phyloP scores from a whole-genome alignment of 2,888 invertebrate species.

The Pyrrhia umbra region DNA sequence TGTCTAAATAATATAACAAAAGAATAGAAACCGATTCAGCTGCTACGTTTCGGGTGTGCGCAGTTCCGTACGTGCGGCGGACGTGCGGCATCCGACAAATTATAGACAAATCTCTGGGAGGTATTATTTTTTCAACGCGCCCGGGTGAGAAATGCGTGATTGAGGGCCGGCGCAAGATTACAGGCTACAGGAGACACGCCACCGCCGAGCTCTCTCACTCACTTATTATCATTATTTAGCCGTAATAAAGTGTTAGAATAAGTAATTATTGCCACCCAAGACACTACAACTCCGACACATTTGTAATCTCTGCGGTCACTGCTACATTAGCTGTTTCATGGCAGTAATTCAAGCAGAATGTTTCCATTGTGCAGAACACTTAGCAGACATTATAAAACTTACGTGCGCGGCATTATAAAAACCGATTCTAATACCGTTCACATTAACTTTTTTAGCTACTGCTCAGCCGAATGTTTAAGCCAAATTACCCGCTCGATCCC shows the following conservation, averaged over 20 bases:
- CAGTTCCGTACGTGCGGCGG: constrained; percentile 61
- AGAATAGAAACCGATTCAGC: constrained; percentile 75
- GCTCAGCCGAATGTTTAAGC: constrained; percentile 70
- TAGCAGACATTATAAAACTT: constrained; percentile 61
- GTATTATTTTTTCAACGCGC: constrained; percentile 90
- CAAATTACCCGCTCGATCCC: constrained; percentile 72
- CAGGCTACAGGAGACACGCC: constrained; percentile 85
- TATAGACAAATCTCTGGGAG: constrained; percentile 88
- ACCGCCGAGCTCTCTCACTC: constrained; percentile 84
- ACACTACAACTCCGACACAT: constrained; percentile 44
- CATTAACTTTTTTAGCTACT: constrained; percentile 74
- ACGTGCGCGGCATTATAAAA: constrained; percentile 63
- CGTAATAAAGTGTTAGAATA: constrained; percentile 87
- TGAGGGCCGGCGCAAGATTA: constrained; percentile 88
- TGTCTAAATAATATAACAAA: constrained; percentile 81
- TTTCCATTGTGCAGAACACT: constrained; percentile 54
- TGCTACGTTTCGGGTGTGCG: constrained; percentile 67
- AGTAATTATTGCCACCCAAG: constrained; percentile 86
- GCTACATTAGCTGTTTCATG: constrained; percentile 41
- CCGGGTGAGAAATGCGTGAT: constrained; percentile 90
- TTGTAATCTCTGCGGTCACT: constrained; percentile 57
- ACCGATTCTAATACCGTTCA: constrained; percentile 67
- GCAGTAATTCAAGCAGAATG: constrained; percentile 44
- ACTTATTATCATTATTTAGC: constrained; percentile 87
- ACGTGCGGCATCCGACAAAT: constrained; percentile 86